These are phyloP conservation scores for Colossoma macropomum DNA, from an alignment of 2,113 vertebrate genomes.

Conservation along the genomic window DNA sequence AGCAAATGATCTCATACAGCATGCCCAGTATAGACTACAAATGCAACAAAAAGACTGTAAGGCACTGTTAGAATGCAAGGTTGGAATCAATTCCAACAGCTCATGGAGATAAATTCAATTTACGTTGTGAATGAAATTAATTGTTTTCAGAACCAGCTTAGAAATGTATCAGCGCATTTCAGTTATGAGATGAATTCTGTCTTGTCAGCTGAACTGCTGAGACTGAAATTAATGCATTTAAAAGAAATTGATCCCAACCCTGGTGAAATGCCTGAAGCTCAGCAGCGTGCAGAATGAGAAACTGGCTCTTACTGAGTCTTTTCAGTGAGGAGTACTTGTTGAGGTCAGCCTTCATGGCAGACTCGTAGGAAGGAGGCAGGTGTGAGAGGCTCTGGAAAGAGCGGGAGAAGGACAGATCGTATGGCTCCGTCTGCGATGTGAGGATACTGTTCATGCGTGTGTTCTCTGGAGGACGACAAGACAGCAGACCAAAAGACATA, in stretches of 20 bases:
- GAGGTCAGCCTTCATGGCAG: constrained; percentile 92
- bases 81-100: constrained; percentile 26
- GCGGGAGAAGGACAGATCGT: constrained; percentile 96
- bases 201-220: neutral
- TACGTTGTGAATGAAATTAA: neutral
- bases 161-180: neutral
- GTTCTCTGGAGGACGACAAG: constrained; percentile 83
- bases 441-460: constrained; percentile 94
- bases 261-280: constrained; percentile 10
- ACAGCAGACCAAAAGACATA: constrained; percentile 45
- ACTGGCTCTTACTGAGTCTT: constrained; percentile 91
- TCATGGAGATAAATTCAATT: neutral
- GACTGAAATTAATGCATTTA: neutral
- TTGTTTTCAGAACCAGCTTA: neutral
- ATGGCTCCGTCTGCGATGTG: constrained; percentile 97
- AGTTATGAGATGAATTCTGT: neutral
- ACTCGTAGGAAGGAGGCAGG: constrained; percentile 96
- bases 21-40: constrained; percentile 11
- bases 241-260: constrained; percentile 18
- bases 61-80: constrained; percentile 12
- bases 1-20: neutral
- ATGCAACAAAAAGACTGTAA: neutral
- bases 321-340: constrained; percentile 97
- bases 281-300: constrained; percentile 34
- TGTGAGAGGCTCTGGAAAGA: constrained; percentile 99